Evolutionary conservation across 2,113 vertebrate genomes (phyloP).

Genomic region (Cranoglanis bouderius): DNA sequence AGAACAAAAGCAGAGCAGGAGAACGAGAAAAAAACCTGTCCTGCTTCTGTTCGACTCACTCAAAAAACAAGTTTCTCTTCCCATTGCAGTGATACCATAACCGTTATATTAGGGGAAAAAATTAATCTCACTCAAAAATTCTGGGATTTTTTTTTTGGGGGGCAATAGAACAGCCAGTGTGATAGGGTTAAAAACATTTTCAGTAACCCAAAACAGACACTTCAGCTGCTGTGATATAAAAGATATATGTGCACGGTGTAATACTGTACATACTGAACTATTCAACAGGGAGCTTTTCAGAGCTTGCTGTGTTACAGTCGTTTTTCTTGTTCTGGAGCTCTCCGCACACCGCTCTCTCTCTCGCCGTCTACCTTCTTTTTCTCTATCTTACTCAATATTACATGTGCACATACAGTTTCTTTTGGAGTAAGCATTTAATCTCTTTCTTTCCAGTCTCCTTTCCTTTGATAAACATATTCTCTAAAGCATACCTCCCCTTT

Average conservation of each 20-base stretch:
- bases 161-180: neutral
- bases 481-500: constrained; percentile 21
- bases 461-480: constrained; percentile 46
- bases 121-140: neutral
- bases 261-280: constrained; percentile 27
- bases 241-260: constrained; percentile 26
- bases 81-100: neutral
- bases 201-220: neutral
- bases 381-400: constrained; percentile 2
- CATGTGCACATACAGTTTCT: constrained; percentile 15
- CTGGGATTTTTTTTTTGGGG: neutral
- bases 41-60: neutral
- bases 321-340: constrained; percentile 29
- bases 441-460: constrained; percentile 21
- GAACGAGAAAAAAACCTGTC: neutral
- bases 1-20: neutral
- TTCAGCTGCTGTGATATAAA: constrained; percentile 20
- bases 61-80: neutral
- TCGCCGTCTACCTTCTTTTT: constrained; percentile 29
- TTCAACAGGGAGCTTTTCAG: constrained; percentile 10
- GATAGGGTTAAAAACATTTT: neutral
- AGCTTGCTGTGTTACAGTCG: constrained; percentile 1
- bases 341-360: neutral
- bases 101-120: neutral
- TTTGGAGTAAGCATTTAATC: constrained; percentile 42